Percentiles rank a stretch among this genome's conserved stretches.
Evolutionary conservation across 2,113 vertebrate species (phyloP).

Genomic region (Sprattus sprattus): DNA sequence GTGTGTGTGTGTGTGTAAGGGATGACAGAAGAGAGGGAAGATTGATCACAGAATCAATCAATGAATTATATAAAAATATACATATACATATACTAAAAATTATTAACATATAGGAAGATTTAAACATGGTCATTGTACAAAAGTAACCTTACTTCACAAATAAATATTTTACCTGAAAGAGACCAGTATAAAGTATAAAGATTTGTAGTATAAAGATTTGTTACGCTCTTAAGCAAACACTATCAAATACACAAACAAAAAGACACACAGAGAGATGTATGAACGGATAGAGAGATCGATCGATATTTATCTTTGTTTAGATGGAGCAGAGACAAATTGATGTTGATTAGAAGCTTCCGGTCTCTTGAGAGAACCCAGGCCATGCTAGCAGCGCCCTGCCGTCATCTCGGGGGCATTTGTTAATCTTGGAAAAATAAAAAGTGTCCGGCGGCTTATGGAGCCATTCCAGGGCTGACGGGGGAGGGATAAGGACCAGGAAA

Average conservation of each 20-base stretch:
- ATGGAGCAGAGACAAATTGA: conserved; percentile 24
- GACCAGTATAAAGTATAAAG: too few species aligned
- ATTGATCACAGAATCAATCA: background rate
- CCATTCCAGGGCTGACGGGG: conserved; percentile 4
- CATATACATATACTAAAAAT: too few species aligned
- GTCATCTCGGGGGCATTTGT: background rate
- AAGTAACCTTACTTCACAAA: background rate
- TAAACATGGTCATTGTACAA: background rate
- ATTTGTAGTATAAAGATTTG: too few species aligned
- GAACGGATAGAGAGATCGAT: background rate
- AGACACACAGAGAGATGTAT: background rate
- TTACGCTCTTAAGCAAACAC: too few species aligned
- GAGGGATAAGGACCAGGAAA: conserved; percentile 47
- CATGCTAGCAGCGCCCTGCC: background rate
- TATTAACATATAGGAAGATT: too few species aligned
- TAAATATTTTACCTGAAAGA: too few species aligned
- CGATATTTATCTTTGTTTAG: background rate
- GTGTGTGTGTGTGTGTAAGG: background rate
- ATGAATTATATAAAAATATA: too few species aligned
- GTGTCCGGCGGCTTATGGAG: conserved; percentile 43
- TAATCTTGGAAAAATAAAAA: conserved; percentile 44
- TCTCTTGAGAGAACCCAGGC: background rate
- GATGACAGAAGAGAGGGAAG: background rate
- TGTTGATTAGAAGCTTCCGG: background rate
- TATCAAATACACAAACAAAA: background rate